phyloP scores from a whole-genome alignment of 2,888 invertebrate species.

The Acronicta leporina region DNA sequence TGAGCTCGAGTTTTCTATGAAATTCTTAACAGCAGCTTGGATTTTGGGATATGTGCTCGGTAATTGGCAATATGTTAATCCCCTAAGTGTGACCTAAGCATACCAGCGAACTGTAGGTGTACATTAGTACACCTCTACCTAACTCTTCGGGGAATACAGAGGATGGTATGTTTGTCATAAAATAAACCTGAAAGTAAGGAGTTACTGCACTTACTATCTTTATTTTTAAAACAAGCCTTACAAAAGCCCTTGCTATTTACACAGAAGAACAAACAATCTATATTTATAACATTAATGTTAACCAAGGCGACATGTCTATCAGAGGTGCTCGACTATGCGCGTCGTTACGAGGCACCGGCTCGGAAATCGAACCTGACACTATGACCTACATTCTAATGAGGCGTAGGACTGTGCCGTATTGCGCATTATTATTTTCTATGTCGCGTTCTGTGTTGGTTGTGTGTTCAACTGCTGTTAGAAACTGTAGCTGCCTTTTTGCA shows the following conservation, averaged over 20 bases:
- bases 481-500: background rate
- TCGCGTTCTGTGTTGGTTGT: conserved; percentile 24
- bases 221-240: background rate
- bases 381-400: conserved; percentile 57
- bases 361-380: conserved; percentile 59
- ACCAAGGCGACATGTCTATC: conserved; percentile 32
- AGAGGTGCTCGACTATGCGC: conserved; percentile 39
- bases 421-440: conserved; percentile 45
- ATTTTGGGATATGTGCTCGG: too few species aligned
- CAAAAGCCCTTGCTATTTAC: background rate
- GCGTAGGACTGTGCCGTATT: conserved; percentile 40
- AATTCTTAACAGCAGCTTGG: too few species aligned
- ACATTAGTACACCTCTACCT: too few species aligned
- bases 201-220: fast-evolving
- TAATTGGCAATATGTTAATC: too few species aligned
- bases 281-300: conserved; percentile 15
- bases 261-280: conserved; percentile 8
- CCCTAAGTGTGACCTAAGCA: too few species aligned
- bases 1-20: too few species aligned
- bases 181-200: too few species aligned
- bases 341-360: conserved; percentile 42
- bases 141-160: too few species aligned
- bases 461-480: conserved; percentile 15
- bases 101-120: too few species aligned
- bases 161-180: too few species aligned